These are phyloP conservation scores for Alligator mississippiensis DNA, from an alignment of 2,113 vertebrate species.

Conservation along the genomic window DNA sequence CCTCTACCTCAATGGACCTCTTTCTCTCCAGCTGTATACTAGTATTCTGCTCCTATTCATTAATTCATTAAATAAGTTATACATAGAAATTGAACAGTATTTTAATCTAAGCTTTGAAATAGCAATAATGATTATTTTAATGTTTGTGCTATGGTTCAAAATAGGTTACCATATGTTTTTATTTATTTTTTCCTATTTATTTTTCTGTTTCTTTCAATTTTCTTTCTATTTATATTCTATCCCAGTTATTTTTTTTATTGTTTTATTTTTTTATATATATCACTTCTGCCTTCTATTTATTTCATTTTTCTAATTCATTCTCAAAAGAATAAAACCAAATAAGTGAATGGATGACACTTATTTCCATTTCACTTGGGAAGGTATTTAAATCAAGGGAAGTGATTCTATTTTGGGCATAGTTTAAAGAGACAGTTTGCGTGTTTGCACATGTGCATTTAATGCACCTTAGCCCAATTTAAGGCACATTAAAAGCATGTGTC, in stretches of 20 bases:
- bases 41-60: not conserved
- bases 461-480: too few relatives aligned
- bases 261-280: accelerated
- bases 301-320: not conserved
- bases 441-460: too few relatives aligned
- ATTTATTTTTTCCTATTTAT: not conserved
- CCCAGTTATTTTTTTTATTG: too few relatives aligned
- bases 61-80: not conserved
- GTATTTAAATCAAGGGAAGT: not conserved
- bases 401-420: not conserved
- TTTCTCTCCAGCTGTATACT: not conserved
- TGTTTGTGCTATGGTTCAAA: not conserved
- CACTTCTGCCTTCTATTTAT: not conserved
- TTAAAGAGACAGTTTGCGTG: not conserved
- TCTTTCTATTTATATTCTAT: too few relatives aligned
- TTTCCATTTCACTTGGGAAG: not conserved
- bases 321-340: not conserved
- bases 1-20: constrained; percentile 14
- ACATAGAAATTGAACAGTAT: not conserved
- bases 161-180: not conserved
- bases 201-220: not conserved
- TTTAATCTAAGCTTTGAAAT: not conserved
- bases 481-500: too few relatives aligned
- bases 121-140: accelerated
- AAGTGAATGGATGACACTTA: not conserved